These are phyloP conservation scores for Chrysomela aeneicollis DNA, from an alignment of 2,888 invertebrate genomes.

Conservation along the genomic window DNA sequence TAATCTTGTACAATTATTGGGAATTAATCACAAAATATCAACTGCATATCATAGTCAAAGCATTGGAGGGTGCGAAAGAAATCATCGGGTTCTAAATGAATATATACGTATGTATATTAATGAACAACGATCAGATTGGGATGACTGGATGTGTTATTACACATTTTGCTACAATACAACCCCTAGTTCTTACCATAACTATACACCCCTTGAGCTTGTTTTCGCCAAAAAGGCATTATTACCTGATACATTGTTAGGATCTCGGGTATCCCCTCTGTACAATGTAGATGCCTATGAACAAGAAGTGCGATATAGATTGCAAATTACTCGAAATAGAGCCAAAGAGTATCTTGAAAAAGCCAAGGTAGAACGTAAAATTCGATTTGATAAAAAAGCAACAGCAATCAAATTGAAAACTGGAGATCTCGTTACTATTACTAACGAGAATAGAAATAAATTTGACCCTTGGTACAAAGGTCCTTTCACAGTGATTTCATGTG, in stretches of 20 bases:
- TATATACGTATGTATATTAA: conserved; percentile 25
- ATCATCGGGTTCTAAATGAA: conserved; percentile 22
- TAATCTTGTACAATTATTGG: conserved; percentile 9
- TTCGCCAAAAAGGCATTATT: conserved; percentile 29
- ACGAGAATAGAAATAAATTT: conserved; percentile 20
- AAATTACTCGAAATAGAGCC: conserved; percentile 25
- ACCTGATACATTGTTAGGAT: conserved; percentile 3
- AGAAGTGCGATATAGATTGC: conserved; percentile 29
- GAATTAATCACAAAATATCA: conserved; percentile 20
- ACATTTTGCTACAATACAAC: conserved; percentile 37
- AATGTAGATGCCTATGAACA: conserved; percentile 32
- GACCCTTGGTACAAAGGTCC: background rate
- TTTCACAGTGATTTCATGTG: background rate
- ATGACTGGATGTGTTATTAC: conserved; percentile 26
- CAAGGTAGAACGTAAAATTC: conserved; percentile 24
- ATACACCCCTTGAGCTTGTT: conserved; percentile 32
- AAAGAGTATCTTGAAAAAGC: conserved; percentile 22
- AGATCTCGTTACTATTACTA: conserved; percentile 17
- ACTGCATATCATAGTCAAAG: too few relatives aligned
- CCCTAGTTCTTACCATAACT: conserved; percentile 31
- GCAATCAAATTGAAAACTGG: conserved; percentile 8
- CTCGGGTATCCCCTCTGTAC: conserved; percentile 26
- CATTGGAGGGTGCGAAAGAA: conserved; percentile 20
- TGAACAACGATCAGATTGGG: conserved; percentile 29
- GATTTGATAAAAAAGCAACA: conserved; percentile 5